Evolutionary conservation across 2,888 invertebrate genomes (phyloP).

Genomic region (Hydroisotoma schaefferi): DNA sequence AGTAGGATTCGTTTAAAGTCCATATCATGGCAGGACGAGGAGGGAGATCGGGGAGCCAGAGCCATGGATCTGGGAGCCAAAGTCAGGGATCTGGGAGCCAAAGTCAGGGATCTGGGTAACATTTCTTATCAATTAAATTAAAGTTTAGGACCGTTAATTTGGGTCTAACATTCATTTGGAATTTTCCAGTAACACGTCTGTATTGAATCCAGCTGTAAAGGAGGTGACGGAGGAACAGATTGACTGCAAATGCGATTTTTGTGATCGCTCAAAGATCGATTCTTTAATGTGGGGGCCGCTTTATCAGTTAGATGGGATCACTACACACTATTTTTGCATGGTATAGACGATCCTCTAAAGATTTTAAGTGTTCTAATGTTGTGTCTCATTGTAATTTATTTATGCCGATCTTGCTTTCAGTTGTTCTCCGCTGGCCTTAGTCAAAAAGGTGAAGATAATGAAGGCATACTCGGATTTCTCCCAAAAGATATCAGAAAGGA

Average conservation of each 20-base stretch:
- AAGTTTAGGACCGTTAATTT: no score
- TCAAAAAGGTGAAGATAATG: slow-evolving; percentile 65
- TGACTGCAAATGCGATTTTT: slow-evolving; percentile 24
- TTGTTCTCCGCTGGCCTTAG: slow-evolving; percentile 66
- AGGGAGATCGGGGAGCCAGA: no score
- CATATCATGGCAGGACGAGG: no score
- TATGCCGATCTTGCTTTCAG: slow-evolving; percentile 53
- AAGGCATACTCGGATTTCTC: slow-evolving; percentile 72
- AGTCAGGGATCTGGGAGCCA: no score
- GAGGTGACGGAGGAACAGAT: slow-evolving; percentile 23
- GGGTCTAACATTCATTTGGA: no score
- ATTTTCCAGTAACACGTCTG: no score
- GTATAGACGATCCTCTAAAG: slow-evolving; percentile 55
- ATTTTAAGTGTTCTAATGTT: not conserved
- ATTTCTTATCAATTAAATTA: no score
- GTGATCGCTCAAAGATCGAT: slow-evolving; percentile 27
- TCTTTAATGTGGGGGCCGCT: slow-evolving; percentile 41
- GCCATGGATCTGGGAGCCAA: no score
- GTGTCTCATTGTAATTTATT: not conserved
- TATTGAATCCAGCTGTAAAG: slow-evolving; percentile 25
- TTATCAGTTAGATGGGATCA: slow-evolving; percentile 54
- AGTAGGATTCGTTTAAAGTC: no score
- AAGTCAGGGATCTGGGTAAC: no score
- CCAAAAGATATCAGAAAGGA: slow-evolving; percentile 66
- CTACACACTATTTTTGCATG: slow-evolving; percentile 72